Conservation (phyloP, 2,888 invertebrate genomes). For the Drosophila borborema region DNA sequence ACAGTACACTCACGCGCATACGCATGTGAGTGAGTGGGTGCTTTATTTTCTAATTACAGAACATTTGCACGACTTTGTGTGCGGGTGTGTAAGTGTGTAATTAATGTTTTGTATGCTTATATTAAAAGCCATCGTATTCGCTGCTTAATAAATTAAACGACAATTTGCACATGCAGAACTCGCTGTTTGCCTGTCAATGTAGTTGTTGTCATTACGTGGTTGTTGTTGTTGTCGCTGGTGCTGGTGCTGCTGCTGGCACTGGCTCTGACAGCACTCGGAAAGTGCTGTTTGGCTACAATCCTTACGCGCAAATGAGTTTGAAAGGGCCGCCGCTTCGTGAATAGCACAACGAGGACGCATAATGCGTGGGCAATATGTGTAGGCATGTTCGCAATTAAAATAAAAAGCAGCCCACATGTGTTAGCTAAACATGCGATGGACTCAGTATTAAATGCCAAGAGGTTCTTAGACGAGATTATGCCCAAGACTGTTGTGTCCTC, state of each 20-base stretch:
- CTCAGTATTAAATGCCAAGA: neutral
- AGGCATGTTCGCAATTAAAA: constrained; percentile 75
- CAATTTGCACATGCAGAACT: constrained; percentile 73
- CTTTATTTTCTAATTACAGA: constrained; percentile 73
- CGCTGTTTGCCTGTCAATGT: constrained; percentile 44
- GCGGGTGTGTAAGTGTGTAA: constrained; percentile 52
- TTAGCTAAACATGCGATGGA: constrained; percentile 34
- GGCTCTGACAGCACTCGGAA: constrained; percentile 53
- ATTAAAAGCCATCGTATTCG: constrained; percentile 67
- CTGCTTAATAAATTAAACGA: constrained; percentile 78
- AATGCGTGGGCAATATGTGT: constrained; percentile 55
- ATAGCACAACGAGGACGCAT: constrained; percentile 50
- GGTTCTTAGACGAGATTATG: constrained; percentile 18
- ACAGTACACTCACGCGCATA: constrained; percentile 1
- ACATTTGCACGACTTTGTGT: constrained; percentile 7
- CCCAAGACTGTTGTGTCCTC: constrained; percentile 21
- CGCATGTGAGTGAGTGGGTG: constrained; percentile 30
- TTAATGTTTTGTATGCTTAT: constrained; percentile 76
- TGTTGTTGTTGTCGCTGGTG: constrained; percentile 25
- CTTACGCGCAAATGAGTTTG: constrained; percentile 48
- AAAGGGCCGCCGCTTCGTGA: constrained; percentile 25
- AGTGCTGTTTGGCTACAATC: constrained; percentile 54
- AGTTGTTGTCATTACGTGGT: constrained; percentile 56
- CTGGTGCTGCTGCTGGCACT: constrained; percentile 5
- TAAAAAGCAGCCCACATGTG: constrained; percentile 68